Percentiles rank a stretch among this genome's conserved stretches.
These are phyloP conservation scores for Phylloscopus trochilus DNA, from an alignment of 2,113 vertebrate genomes.

Conservation along the genomic window DNA sequence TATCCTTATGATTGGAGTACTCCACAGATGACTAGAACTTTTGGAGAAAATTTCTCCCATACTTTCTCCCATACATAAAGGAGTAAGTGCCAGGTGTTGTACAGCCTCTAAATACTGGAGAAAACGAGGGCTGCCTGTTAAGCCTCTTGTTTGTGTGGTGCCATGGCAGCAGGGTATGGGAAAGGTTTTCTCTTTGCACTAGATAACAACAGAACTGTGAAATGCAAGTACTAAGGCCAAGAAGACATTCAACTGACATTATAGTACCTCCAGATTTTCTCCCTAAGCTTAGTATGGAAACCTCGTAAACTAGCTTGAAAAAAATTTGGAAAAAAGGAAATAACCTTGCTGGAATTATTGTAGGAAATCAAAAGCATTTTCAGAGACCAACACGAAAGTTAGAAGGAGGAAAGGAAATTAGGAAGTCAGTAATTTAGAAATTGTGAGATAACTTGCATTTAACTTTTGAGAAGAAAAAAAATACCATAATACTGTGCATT, in stretches of 20 bases:
- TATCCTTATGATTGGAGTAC: neutral
- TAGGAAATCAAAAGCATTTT: neutral
- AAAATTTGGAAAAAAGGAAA: neutral
- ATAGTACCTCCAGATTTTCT: neutral
- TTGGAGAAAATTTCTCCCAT: neutral
- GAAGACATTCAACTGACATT: neutral
- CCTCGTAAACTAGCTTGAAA: neutral
- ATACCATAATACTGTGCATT: neutral
- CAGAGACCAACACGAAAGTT: neutral
- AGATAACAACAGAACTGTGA: neutral
- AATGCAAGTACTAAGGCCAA: neutral
- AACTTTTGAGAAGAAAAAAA: neutral
- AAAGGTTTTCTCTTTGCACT: neutral
- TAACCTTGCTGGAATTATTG: neutral
- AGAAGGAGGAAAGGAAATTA: neutral
- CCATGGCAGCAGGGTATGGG: neutral
- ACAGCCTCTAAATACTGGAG: neutral
- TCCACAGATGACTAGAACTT: neutral
- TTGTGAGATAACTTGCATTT: neutral
- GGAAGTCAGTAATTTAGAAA: neutral
- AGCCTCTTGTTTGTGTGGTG: neutral
- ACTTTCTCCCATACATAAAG: neutral
- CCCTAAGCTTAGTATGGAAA: neutral
- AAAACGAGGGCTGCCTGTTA: neutral
- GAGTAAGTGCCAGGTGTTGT: neutral